phyloP scores from a whole-genome alignment of 2,113 vertebrate genomes.

The Rhinoderma darwinii region DNA sequence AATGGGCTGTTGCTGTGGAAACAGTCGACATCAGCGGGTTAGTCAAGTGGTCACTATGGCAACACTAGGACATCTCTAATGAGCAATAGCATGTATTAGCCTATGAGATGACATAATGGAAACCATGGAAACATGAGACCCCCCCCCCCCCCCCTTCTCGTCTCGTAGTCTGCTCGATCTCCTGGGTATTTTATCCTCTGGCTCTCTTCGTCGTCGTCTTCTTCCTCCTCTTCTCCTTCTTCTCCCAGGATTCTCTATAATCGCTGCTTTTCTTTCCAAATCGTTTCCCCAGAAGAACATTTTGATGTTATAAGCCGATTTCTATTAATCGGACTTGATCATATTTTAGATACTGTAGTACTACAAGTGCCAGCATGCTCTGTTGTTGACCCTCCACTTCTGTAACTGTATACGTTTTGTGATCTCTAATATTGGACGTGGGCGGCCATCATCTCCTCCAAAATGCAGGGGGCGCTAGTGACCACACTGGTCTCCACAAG shows the following conservation, averaged over 20 bases:
- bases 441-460: too few relatives aligned
- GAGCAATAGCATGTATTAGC: conserved; percentile 39
- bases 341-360: neutral
- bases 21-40: conserved; percentile 57
- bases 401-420: too few relatives aligned
- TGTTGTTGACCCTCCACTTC: accelerated
- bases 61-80: neutral
- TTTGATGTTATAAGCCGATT: neutral
- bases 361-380: accelerated
- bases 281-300: neutral
- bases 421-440: too few relatives aligned
- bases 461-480: too few relatives aligned
- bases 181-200: conserved; percentile 4
- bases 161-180: neutral
- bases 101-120: conserved; percentile 46
- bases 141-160: neutral
- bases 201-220: too few relatives aligned
- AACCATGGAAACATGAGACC: conserved; percentile 40
- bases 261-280: neutral
- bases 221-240: neutral
- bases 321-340: too few relatives aligned
- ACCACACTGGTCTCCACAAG: too few relatives aligned
- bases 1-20: conserved; percentile 65
- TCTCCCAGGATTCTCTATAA: neutral
- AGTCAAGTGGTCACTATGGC: conserved; percentile 60